Conservation (phyloP, 2,888 invertebrate species). For the Mesochorus sp. region DNA sequence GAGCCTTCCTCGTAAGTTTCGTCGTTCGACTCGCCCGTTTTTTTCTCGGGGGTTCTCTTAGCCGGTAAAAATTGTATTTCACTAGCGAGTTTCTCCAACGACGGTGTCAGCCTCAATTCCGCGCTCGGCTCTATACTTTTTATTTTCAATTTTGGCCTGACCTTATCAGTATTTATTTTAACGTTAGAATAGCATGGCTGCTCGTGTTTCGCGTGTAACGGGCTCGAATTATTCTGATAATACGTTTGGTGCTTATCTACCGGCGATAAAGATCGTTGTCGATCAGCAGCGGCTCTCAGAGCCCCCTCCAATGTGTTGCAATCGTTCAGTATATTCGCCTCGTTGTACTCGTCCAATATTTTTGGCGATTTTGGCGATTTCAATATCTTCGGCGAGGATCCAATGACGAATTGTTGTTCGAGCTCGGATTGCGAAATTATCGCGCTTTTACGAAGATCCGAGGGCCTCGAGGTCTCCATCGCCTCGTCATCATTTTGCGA, state of each 20-base stretch:
- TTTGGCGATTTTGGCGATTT: constrained; percentile 72
- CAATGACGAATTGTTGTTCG: constrained; percentile 2
- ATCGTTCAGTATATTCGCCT: constrained; percentile 75
- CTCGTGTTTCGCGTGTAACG: constrained; percentile 57
- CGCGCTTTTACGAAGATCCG: constrained; percentile 14
- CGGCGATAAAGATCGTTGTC: constrained; percentile 63
- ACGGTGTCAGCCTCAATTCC: constrained; percentile 72
- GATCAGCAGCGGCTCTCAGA: constrained; percentile 13
- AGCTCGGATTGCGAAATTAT: constrained; percentile 29
- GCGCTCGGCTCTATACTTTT: constrained; percentile 62
- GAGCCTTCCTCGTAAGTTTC: constrained; percentile 18
- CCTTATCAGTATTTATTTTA: constrained; percentile 65
- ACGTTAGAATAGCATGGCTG: constrained; percentile 72
- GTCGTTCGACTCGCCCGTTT: no score
- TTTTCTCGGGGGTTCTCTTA: constrained; percentile 55
- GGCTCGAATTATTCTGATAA: constrained; percentile 59
- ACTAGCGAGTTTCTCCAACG: constrained; percentile 76
- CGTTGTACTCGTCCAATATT: constrained; percentile 74
- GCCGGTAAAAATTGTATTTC: constrained; percentile 77
- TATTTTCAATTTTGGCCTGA: constrained; percentile 66
- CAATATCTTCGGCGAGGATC: constrained; percentile 32
- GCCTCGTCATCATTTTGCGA: background rate
- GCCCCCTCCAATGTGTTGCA: constrained; percentile 44
- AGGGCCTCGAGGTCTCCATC: background rate
- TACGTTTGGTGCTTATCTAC: constrained; percentile 65